Evolutionary conservation across 2,113 vertebrate genomes (phyloP), one percentile per base, ranked within the genome.

Genomic region (Noctilio leporinus): DNA sequence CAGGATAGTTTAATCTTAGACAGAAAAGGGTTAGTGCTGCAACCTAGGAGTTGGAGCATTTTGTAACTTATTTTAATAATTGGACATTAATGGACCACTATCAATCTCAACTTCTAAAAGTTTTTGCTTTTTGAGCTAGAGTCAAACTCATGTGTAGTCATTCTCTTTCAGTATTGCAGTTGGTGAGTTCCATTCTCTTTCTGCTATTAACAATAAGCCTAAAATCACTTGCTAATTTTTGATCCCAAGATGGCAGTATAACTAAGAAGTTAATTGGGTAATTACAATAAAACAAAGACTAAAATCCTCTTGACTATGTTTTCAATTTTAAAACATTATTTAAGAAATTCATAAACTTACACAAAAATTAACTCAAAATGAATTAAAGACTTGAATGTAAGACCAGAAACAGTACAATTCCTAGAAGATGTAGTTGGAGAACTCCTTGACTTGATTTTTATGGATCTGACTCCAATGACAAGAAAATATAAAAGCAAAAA

Each of bases 241-340:
- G 73, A 89, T 95, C 73, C 78, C 81, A 92, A 86, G 88, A 84
- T 45, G 97, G 94, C 92, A 93, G 49, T 95, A 43, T 14, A 89
- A 81, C 95, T 77, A 96, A 96, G 92, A 95, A 95, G 70, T 94
- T 97, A 96, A 89, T 73, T 94, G 81, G 86, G 59, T 92, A 80
- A 96, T 95, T 95, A 96, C 92, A 93, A 94, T 93, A 86, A 96
- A 95, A 88, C 72, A 95, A 87, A 96, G 85, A 84, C 69, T 59
- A 83, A 96, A 96, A 77, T 93, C 69, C 53, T 92, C 62, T 62
- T 93, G 96, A 96, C 69, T 83, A 30, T 47, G 47, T 62, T 62
- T 30, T 62, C 20, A 30, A 62, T 62, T 62, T 62, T 30, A 24
- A 62, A 30, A 62, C 10, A 59, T 30, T 62, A 30, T 62, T 62